These are phyloP conservation scores for Copidosoma aretas DNA, from an alignment of 2,888 invertebrate species.

Conservation along the genomic window DNA sequence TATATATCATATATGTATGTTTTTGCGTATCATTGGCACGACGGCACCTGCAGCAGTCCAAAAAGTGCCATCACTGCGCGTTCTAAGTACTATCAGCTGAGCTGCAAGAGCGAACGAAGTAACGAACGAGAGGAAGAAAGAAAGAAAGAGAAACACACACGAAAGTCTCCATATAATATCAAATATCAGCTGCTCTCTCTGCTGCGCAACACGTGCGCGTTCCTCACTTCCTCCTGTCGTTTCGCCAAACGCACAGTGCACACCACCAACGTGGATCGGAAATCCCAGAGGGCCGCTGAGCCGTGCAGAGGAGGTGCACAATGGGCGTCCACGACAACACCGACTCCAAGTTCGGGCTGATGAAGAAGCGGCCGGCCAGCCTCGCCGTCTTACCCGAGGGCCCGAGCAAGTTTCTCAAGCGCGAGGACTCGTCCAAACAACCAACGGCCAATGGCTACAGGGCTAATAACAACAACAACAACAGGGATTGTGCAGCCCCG, in stretches of 20 bases:
- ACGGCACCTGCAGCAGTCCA: too few relatives aligned
- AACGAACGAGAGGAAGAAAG: too few relatives aligned
- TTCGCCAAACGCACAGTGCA: neutral
- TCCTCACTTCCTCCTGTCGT: neutral
- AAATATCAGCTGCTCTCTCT: too few relatives aligned
- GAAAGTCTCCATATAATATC: too few relatives aligned
- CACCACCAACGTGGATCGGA: neutral
- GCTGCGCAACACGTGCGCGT: slow-evolving; percentile 17
- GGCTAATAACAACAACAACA: neutral
- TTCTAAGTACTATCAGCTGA: too few relatives aligned
- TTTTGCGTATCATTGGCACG: too few relatives aligned
- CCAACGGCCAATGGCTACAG: neutral
- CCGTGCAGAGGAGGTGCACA: slow-evolving; percentile 9
- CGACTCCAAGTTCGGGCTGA: slow-evolving; percentile 57
- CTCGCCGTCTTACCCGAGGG: slow-evolving; percentile 46
- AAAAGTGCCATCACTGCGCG: too few relatives aligned
- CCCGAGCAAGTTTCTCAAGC: slow-evolving; percentile 49
- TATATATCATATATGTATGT: too few relatives aligned
- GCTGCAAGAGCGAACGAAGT: too few relatives aligned
- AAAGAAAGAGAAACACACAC: too few relatives aligned
- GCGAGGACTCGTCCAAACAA: slow-evolving; percentile 41
- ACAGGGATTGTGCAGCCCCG: too few relatives aligned
- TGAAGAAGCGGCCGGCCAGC: slow-evolving; percentile 50
- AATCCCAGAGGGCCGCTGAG: neutral
- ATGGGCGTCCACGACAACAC: slow-evolving; percentile 60